Percentiles rank a stretch among this genome's conserved stretches.
Conservation (phyloP, 2,113 vertebrate genomes). For the Phaethon lepturus region DNA sequence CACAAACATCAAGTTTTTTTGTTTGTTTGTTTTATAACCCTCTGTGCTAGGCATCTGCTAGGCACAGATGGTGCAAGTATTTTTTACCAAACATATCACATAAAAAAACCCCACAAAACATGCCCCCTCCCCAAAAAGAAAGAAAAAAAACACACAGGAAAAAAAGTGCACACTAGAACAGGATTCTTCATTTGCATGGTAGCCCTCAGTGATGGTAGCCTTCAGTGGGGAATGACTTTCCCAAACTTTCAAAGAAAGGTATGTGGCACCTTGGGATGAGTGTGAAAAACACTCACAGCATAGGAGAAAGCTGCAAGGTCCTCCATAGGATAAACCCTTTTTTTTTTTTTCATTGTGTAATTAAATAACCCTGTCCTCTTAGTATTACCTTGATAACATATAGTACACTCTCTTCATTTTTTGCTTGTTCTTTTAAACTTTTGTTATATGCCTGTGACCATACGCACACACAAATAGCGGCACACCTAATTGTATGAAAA, state of each 20-base stretch:
- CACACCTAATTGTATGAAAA: not conserved
- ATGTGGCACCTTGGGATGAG: not conserved
- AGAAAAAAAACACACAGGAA: not conserved
- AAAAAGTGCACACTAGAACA: not conserved
- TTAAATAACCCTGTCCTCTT: not conserved
- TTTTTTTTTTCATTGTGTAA: not conserved
- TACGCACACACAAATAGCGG: not conserved
- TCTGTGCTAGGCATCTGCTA: not conserved
- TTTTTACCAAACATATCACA: not conserved
- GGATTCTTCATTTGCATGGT: not conserved
- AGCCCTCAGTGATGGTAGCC: not conserved
- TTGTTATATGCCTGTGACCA: not conserved
- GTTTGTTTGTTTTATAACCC: not conserved
- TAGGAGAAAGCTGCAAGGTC: not conserved
- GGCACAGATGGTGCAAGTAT: rapidly evolving
- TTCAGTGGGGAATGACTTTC: not conserved
- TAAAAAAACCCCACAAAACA: not conserved
- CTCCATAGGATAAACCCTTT: not conserved
- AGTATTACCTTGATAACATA: not conserved
- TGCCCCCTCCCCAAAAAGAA: no score
- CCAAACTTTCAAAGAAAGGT: not conserved
- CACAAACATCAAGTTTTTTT: no score
- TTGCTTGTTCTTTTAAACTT: rapidly evolving
- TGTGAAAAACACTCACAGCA: not conserved
- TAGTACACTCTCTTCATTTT: rapidly evolving